A percentile compares a stretch with the other conserved stretches of the same genome.
Evolutionary conservation across 2,888 invertebrate genomes (phyloP).

Genomic region (Macaria liturata): DNA sequence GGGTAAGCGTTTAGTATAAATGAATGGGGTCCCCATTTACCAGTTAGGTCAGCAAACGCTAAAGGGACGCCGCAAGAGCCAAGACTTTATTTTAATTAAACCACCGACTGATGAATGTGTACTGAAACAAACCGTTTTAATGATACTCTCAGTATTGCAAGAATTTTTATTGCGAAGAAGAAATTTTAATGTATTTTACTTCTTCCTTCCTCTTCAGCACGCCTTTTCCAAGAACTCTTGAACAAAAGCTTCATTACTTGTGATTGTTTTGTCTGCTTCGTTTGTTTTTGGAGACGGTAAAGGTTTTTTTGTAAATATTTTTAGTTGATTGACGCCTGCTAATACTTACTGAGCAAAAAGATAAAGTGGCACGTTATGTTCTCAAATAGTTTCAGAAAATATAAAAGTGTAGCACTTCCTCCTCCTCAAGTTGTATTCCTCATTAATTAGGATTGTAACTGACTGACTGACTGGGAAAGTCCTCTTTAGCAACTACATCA

Average conservation of each 20-base stretch:
- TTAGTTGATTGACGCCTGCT: no score
- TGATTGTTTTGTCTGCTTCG: constrained; percentile 7
- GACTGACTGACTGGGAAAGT: no score
- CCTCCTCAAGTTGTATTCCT: no score
- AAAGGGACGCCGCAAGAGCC: constrained; percentile 47
- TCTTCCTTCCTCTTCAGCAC: constrained; percentile 17
- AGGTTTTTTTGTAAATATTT: no score
- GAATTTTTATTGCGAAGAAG: constrained; percentile 28
- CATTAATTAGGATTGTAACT: no score
- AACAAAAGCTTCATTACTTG: constrained; percentile 10
- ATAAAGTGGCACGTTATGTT: no score
- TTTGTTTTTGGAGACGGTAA: no score
- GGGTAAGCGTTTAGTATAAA: constrained; percentile 45
- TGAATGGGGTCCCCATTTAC: constrained; percentile 49
- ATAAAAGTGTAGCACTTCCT: no score
- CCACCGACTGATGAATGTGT: constrained; percentile 52
- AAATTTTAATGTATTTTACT: constrained; percentile 27
- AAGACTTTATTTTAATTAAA: constrained; percentile 58
- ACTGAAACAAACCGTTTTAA: constrained; percentile 53
- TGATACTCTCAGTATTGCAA: constrained; percentile 42
- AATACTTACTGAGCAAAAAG: no score
- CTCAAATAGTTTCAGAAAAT: no score
- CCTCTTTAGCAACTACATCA: no score
- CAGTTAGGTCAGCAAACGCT: constrained; percentile 47
- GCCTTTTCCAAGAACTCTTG: constrained; percentile 11